A percentile compares a stretch with the other conserved stretches of the same genome.
Evolutionary conservation across 2,113 vertebrate species (phyloP).

Genomic region (Loxodonta africana): DNA sequence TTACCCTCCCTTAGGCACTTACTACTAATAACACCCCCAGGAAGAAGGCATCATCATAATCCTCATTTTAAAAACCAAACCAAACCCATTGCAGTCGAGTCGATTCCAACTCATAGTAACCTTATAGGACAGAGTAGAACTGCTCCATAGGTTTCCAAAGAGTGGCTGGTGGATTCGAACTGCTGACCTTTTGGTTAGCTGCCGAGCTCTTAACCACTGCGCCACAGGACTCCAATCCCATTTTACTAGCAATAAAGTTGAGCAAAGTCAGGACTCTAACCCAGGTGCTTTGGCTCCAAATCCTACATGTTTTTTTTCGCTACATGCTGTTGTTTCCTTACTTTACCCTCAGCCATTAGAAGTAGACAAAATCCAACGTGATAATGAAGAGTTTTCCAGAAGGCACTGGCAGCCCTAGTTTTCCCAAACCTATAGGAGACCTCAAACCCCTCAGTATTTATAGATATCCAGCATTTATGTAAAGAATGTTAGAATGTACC

Average conservation of each 20-base stretch:
- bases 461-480: not conserved
- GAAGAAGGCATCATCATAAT: not conserved
- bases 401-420: no score
- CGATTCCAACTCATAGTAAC: no score
- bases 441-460: not conserved
- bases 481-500: not conserved
- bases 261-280: not conserved
- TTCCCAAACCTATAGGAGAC: not conserved
- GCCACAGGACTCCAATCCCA: no score
- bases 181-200: no score
- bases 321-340: not conserved
- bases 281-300: not conserved
- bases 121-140: no score
- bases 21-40: not conserved
- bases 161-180: no score
- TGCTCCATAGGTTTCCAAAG: no score
- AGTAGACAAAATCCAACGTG: not conserved
- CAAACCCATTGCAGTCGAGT: no score
- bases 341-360: constrained; percentile 17
- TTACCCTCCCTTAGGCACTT: not conserved
- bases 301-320: not conserved
- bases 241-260: not conserved
- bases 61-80: not conserved
- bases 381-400: not conserved
- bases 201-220: no score